A percentile compares a stretch with the other conserved stretches of the same genome.
These are phyloP conservation scores for Nicator chloris DNA, from an alignment of 2,113 vertebrate species.

Conservation along the genomic window DNA sequence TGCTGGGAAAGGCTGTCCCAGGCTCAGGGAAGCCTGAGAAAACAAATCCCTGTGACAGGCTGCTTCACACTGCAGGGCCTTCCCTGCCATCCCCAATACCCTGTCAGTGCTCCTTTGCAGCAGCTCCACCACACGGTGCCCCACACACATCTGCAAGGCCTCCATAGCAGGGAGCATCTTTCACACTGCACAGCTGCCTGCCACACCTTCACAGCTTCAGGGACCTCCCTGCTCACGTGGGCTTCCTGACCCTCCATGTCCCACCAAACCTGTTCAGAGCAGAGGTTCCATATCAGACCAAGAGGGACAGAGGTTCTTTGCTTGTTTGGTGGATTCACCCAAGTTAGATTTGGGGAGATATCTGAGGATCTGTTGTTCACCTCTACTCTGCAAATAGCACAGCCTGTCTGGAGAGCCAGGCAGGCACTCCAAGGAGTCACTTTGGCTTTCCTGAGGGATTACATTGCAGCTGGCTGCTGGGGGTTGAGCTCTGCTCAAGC, in stretches of 20 bases:
- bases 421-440: not conserved
- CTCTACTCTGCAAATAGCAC: not conserved
- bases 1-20: not conserved
- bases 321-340: not conserved
- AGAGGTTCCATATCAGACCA: not conserved
- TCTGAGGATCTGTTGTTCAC: not conserved
- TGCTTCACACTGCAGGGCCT: not conserved
- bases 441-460: not conserved
- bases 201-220: not conserved
- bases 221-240: not conserved
- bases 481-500: not conserved
- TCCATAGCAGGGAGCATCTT: not conserved
- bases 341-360: not conserved
- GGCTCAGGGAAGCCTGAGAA: not conserved
- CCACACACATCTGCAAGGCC: not conserved
- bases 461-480: not conserved
- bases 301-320: not conserved
- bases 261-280: not conserved
- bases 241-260: not conserved
- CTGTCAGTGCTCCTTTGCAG: not conserved
- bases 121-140: fast-evolving
- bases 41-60: not conserved
- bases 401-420: not conserved
- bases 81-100: not conserved
- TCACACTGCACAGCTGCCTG: not conserved